Percentiles rank a stretch among this genome's conserved stretches.
Conservation (phyloP, 2,797 vertebrate genomes). For the Lagorchestes hirsutus region DNA sequence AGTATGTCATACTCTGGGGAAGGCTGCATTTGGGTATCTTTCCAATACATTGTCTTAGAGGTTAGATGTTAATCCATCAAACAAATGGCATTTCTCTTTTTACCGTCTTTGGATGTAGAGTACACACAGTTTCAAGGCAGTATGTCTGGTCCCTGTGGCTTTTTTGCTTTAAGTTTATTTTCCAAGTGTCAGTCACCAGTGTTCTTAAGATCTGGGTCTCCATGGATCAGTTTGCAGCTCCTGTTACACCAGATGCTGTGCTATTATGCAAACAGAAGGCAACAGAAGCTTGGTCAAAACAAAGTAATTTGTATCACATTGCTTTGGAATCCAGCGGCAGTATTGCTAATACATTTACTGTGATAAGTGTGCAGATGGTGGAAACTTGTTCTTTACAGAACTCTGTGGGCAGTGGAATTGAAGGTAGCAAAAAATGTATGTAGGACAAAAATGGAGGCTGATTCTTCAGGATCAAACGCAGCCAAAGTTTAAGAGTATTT, state of each 20-base stretch:
- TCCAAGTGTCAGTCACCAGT: constrained; percentile 63
- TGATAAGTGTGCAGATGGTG: constrained; percentile 67
- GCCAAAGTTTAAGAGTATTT: constrained; percentile 30
- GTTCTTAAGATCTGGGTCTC: constrained; percentile 70
- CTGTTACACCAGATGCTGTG: constrained; percentile 35
- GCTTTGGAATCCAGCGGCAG: constrained; percentile 74
- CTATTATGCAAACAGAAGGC: constrained; percentile 63
- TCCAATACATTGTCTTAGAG: constrained; percentile 43
- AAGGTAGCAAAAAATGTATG: constrained; percentile 23
- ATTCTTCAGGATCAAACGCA: constrained; percentile 36
- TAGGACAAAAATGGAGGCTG: constrained; percentile 19
- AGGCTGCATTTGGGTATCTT: constrained; percentile 47
- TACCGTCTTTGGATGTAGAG: constrained; percentile 28
- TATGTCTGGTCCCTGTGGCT: constrained; percentile 60
- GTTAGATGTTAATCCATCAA: constrained; percentile 30
- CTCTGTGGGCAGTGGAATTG: constrained; percentile 55
- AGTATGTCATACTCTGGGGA: constrained; percentile 19
- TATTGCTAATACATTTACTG: constrained; percentile 68
- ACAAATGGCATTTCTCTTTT: not conserved
- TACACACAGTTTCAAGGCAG: constrained; percentile 51
- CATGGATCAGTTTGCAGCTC: constrained; percentile 60
- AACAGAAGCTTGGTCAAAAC: constrained; percentile 75
- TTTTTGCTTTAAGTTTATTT: constrained; percentile 51
- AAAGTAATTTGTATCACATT: constrained; percentile 72
- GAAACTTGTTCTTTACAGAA: constrained; percentile 77